Conservation (phyloP, 1,140 invertebrate genomes). For the Muscidifurax raptorellus region DNA sequence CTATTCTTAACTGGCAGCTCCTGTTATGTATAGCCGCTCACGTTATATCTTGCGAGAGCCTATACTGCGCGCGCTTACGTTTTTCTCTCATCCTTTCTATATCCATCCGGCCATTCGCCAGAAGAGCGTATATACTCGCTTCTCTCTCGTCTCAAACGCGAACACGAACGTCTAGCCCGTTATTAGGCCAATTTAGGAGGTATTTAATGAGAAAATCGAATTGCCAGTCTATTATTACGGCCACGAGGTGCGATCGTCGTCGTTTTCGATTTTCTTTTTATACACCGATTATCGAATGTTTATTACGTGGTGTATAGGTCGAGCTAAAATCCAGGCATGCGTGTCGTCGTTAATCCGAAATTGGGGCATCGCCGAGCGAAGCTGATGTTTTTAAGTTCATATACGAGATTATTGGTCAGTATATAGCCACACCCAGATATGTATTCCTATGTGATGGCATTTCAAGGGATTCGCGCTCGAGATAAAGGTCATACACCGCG, state of each 20-base stretch:
- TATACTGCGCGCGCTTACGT: not conserved
- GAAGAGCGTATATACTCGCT: not conserved
- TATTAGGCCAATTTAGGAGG: not conserved
- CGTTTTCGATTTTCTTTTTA: too few relatives aligned
- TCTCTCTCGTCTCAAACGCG: conserved; percentile 17
- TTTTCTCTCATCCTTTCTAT: conserved; percentile 32
- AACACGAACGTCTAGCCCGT: conserved; percentile 22
- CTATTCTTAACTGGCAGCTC: conserved; percentile 24
- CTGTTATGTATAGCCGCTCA: conserved; percentile 10
- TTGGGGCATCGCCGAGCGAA: too few relatives aligned
- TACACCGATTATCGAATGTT: too few relatives aligned
- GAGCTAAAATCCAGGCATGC: too few relatives aligned
- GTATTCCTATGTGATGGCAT: not conserved
- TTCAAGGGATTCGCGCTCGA: not conserved
- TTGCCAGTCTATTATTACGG: too few relatives aligned
- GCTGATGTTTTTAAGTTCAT: not conserved
- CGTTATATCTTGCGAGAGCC: not conserved
- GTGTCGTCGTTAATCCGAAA: too few relatives aligned
- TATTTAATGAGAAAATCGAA: not conserved
- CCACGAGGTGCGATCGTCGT: too few relatives aligned
- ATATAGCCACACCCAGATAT: not conserved
- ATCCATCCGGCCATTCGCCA: conserved; percentile 31
- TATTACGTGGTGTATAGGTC: too few relatives aligned
- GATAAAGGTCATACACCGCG: not conserved
- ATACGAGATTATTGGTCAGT: not conserved